Evolutionary conservation across 2,113 vertebrate genomes (phyloP), one percentile per base, ranked within the genome.

Genomic region (Phrynosoma blainvillii): DNA sequence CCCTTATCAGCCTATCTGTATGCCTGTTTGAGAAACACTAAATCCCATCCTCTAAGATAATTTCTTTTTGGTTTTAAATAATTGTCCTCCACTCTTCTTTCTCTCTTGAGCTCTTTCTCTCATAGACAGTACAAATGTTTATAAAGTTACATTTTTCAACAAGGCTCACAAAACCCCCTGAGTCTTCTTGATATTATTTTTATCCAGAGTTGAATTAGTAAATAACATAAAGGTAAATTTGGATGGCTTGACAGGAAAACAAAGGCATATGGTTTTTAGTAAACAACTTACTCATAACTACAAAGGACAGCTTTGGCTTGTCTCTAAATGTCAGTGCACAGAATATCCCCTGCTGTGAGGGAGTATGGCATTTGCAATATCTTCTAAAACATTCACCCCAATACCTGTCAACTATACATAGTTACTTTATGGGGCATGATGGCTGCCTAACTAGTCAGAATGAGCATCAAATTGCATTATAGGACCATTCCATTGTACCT

Each of bases 241-340:
- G 78, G 56, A 47, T 20, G 9, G 36, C 20, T 10, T 94, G 88
- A 79, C 90, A 89, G 82, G 32, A 18, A 84, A 89, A 84, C 85
- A 79, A 89, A 21, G 92, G 68, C 70, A 1, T 89, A 92, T 94
- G 82, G 85, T 32, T 92, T 94, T 87, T 88, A 91, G 73, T 91
- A 92, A 95, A 89, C 82, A 89, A 85, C 92, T 95, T 95, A 92
- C 0, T 1, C 84, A 82, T 92, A 94, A 94, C 59, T 90, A 94
- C 56, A 90, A 91, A 95, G 42, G 79, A 74, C 87, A 96, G 94
- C 84, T 95, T 94, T 87, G 88, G 75, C 91, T 90, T 92, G 42
- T 90, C 94, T 92, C 84, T 86, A 93, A 96, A 96, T 93, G 89
- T 95, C 92, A 95, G 25, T 90, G 85, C 93, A 84, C 90, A 93